Evolutionary conservation across 2,888 invertebrate species (phyloP), one percentile per base, ranked within the genome.

Genomic region (Liodrosophila aerea): DNA sequence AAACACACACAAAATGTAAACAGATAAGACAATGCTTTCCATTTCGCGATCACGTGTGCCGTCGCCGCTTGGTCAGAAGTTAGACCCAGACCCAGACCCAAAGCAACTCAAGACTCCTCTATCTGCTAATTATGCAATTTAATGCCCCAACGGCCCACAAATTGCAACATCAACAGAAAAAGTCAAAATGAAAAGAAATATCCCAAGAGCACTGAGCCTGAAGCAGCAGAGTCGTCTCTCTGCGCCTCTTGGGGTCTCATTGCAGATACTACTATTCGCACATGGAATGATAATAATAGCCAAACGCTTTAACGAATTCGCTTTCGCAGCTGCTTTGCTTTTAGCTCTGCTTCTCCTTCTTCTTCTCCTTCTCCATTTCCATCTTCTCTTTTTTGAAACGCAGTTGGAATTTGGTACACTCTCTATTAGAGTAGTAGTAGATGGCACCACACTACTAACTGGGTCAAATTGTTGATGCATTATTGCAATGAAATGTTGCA

Each of bases 71-170:
- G 40, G 46, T 12, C 12, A 7, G 18, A 22, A 18, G 11, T 7
- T 13, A 53, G 41, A 46, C 34, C 36, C 37, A 63, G 64, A 39
- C 30, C 45, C 27, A 59, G 27, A 43, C 18, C 34, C 39, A 34
- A 31, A 45, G 15, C 33, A 8, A 51, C 22, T n/a, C 4, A 50
- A 12, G n/a, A 22, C 29, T 45, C 39, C 45, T 56, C 40, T 34
- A 9, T 44, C 71, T 74, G 83, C 80, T 83, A 83, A 80, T 83
- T 80, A 83, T 83, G 80, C 80, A 83, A 83, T 76, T 76, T 76
- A 65, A 72, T 72, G 74, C 67, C 63, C 61, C 66, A 57, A 53
- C 61, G 52, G 57, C 68, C 53, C 59, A 59, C 53, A 71, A 62
- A 57, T 66, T 67, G 76, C 80, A 62, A 70, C 51, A 63, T 76